These are phyloP conservation scores for Agrochola lota DNA, from an alignment of 2,888 invertebrate genomes.

Conservation along the genomic window DNA sequence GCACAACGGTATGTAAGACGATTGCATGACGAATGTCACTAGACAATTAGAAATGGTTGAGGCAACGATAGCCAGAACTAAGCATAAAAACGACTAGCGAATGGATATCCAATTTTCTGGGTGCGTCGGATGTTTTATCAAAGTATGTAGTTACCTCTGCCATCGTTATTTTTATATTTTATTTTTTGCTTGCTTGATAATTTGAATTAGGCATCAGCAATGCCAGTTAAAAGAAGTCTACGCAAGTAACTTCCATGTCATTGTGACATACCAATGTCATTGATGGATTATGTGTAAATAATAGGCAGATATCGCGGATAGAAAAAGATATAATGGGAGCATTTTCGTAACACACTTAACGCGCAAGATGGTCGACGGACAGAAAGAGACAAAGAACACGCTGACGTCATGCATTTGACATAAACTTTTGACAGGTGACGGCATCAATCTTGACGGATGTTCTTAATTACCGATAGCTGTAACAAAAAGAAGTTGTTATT, in stretches of 20 bases:
- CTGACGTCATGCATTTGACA: not conserved
- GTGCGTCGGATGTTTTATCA: not conserved
- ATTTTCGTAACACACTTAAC: not conserved
- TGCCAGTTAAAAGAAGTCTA: too few relatives aligned
- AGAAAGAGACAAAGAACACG: not conserved
- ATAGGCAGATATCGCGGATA: not conserved
- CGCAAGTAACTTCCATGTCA: not conserved
- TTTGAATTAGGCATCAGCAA: not conserved
- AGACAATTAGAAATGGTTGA: not conserved
- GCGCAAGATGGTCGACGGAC: not conserved
- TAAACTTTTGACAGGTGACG: not conserved
- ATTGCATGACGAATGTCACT: not conserved
- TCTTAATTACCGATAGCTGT: not conserved
- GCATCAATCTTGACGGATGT: not conserved
- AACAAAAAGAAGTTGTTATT: not conserved
- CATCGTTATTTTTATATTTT: accelerated
- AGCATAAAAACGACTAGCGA: not conserved
- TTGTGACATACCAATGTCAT: not conserved
- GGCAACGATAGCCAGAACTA: not conserved
- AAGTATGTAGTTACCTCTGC: not conserved
- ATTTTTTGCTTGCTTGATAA: not conserved
- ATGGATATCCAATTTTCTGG: not conserved
- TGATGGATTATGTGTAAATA: not conserved
- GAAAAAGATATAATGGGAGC: not conserved
- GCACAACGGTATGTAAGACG: not conserved